Evolutionary conservation across 2,797 vertebrate species (phyloP), one percentile per base, ranked within the genome.

Genomic region (Spinibarbus caldwelli): DNA sequence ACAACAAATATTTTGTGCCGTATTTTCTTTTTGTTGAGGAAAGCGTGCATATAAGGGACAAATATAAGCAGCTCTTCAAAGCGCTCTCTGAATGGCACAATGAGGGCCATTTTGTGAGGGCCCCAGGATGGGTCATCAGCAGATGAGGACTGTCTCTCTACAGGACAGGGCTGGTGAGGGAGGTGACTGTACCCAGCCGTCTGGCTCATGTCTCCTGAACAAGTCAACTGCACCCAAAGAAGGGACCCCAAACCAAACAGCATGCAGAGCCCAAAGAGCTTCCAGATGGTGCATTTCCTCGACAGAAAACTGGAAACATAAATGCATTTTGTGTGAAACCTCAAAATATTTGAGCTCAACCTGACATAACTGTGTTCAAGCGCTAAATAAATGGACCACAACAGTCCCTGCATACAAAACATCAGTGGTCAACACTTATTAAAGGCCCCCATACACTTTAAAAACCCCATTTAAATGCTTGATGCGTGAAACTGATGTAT

Each of bases 31-130:
- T 94, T 95, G 93, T 94, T 97, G 85, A 99, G 95, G 89, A 97
- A 99, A 2, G 85, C 87, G 86, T 99, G 97, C 97, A 99, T 97
- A 91, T 97, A 97, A 12, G 98, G 98, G 47, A 98, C 97, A 0
- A 99, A 99, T 29, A 95, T 93, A 89, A 99, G 92, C 70, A 99
- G 96, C 94, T 99, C 98, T 88, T 99, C 98, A 23, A 99, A 99
- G 85, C 98, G 97, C 73, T 99, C 98, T 0, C 98, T 95, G 91
- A 99, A 99, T 4, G 98, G 98, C 43, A 99, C 91, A 78, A 99
- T 90, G 68, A 99, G 90, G 0, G 97, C 97, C 91, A 99, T 92
- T 82, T 96, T 97, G 90, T 99, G 98, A 64, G 96, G 95, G 0
- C 97, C 97, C 98, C 98, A 99, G 0, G 96, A 93, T 0, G 90